phyloP scores from a whole-genome alignment of 2,797 vertebrate species.

The Rhinichthys osculus region DNA sequence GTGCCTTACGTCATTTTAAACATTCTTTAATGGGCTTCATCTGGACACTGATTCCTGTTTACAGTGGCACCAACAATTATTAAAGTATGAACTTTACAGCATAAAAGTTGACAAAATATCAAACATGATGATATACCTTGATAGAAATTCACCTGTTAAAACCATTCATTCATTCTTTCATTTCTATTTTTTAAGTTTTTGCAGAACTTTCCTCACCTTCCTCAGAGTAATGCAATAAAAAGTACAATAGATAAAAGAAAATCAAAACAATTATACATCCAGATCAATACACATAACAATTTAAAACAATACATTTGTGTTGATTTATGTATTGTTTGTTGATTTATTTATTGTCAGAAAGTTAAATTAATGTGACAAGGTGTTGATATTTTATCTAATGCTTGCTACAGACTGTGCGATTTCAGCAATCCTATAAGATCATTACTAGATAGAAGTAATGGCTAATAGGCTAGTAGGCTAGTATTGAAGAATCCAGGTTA shows the following conservation, averaged over 20 bases:
- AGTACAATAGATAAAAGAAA: neutral
- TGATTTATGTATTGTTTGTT: no score
- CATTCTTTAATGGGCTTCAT: neutral
- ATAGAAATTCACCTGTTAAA: neutral
- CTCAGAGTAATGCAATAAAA: neutral
- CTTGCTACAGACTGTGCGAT: no score
- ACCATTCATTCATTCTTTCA: neutral
- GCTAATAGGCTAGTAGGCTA: no score
- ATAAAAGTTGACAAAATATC: neutral
- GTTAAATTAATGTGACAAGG: no score
- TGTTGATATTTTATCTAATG: no score
- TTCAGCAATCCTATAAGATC: no score
- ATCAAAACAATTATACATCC: neutral
- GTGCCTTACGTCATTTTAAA: constrained; percentile 20
- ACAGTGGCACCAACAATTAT: neutral
- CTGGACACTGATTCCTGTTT: neutral
- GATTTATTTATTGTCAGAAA: no score
- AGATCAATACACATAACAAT: neutral
- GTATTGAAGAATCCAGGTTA: no score
- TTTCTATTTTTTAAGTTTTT: neutral
- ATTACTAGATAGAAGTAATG: no score
- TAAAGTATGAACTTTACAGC: neutral
- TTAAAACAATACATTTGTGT: no score
- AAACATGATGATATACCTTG: neutral
- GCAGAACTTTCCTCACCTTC: no score